Percentiles rank a stretch among this genome's conserved stretches.
Conservation (phyloP, 2,888 invertebrate species). For the Ernsta delagoae region DNA sequence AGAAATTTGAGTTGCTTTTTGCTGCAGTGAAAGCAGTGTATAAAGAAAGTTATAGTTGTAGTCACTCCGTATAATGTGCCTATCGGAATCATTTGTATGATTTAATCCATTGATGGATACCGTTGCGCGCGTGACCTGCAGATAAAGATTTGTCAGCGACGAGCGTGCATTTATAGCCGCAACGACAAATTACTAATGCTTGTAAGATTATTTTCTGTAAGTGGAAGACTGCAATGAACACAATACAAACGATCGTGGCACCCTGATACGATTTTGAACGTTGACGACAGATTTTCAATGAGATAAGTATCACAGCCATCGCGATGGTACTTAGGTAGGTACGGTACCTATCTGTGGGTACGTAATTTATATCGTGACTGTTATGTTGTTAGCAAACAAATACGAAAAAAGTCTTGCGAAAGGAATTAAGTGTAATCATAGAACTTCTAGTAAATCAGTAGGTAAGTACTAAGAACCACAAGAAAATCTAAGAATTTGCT, state of each 20-base stretch:
- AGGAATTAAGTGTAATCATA: background rate
- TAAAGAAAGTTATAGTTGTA: slow-evolving; percentile 66
- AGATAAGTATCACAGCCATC: too few species aligned
- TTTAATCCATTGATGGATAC: slow-evolving; percentile 62
- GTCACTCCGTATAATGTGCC: slow-evolving; percentile 43
- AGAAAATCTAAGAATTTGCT: background rate
- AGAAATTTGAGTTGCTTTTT: slow-evolving; percentile 45
- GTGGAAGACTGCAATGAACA: background rate
- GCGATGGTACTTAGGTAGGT: too few species aligned
- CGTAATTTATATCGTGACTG: background rate
- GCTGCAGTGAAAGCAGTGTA: slow-evolving; percentile 60
- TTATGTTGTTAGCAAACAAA: background rate
- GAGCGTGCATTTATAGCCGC: slow-evolving; percentile 41
- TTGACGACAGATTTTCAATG: too few species aligned
- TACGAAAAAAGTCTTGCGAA: background rate
- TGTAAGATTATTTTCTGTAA: background rate
- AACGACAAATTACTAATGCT: background rate
- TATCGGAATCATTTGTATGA: slow-evolving; percentile 51
- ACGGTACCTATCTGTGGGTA: too few species aligned
- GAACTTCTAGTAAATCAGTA: background rate
- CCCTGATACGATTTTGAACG: background rate
- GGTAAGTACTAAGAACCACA: too few species aligned
- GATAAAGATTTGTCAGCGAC: slow-evolving; percentile 47
- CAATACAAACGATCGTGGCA: too few species aligned
- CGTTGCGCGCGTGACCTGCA: slow-evolving; percentile 64